These are phyloP conservation scores for Danio aesculapii DNA, from an alignment of 2,797 vertebrate genomes.

Conservation along the genomic window DNA sequence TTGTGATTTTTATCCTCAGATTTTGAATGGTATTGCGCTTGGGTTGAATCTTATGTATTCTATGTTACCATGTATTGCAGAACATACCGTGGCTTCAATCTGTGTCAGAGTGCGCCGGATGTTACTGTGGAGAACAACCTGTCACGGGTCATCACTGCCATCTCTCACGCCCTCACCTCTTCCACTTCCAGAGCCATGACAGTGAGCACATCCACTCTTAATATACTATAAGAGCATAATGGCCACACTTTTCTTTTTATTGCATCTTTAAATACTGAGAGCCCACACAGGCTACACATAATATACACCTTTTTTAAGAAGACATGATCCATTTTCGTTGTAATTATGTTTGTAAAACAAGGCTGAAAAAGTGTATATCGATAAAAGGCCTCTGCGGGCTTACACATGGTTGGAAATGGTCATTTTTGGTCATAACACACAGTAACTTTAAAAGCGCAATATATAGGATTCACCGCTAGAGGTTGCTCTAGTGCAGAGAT, in stretches of 20 bases:
- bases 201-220: conserved; percentile 72
- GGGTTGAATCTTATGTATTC: not conserved
- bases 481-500: too few species aligned
- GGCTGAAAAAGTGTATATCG: not conserved
- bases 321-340: not conserved
- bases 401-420: too few species aligned
- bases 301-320: not conserved
- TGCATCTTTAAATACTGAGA: not conserved
- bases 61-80: conserved; percentile 68
- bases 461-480: too few species aligned
- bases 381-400: not conserved
- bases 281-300: not conserved
- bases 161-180: conserved; percentile 89
- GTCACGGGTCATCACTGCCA: conserved; percentile 88
- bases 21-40: not conserved
- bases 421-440: too few species aligned
- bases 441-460: too few species aligned
- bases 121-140: conserved; percentile 95
- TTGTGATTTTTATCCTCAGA: not conserved
- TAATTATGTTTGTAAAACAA: not conserved
- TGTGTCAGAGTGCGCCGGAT: conserved; percentile 85
- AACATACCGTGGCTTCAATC: conserved; percentile 92
- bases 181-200: conserved; percentile 92
- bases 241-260: not conserved
- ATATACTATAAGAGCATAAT: not conserved